Percentiles rank a stretch among this genome's conserved stretches.
These are phyloP conservation scores for Rhyzopertha dominica DNA, from an alignment of 1,140 invertebrate genomes.

Conservation along the genomic window DNA sequence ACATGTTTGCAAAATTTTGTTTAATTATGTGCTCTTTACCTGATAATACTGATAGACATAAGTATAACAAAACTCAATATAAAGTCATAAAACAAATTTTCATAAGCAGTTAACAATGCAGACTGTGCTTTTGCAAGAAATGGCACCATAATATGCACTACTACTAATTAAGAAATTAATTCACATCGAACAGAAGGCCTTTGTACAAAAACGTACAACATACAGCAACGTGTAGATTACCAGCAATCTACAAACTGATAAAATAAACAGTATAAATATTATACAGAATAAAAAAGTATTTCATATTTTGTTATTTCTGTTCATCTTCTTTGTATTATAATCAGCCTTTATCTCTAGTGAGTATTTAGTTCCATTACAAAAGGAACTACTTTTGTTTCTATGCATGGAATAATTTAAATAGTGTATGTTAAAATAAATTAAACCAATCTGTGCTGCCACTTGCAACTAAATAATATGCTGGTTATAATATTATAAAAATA, in stretches of 20 bases:
- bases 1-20: slow-evolving; percentile 16
- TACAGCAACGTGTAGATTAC: slow-evolving; percentile 14
- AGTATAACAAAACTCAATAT: slow-evolving; percentile 24
- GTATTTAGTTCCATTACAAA: slow-evolving; percentile 30
- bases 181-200: slow-evolving; percentile 4
- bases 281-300: slow-evolving; percentile 28
- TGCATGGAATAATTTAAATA: slow-evolving; percentile 38
- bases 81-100: too few species aligned
- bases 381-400: slow-evolving; percentile 8
- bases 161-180: slow-evolving; percentile 19
- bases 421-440: slow-evolving; percentile 9
- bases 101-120: too few species aligned
- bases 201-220: slow-evolving; percentile 20
- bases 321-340: slow-evolving; percentile 19
- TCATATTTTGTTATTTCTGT: slow-evolving; percentile 9
- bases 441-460: slow-evolving; percentile 4
- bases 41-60: slow-evolving; percentile 18
- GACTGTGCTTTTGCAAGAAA: slow-evolving; percentile 20
- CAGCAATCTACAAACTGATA: slow-evolving; percentile 16
- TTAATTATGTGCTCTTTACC: slow-evolving; percentile 8
- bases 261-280: slow-evolving; percentile 39
- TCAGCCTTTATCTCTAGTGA: slow-evolving; percentile 43
- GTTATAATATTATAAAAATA: background rate
- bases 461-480: slow-evolving; percentile 1
- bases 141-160: slow-evolving; percentile 40